These are phyloP conservation scores for Drosophila mauritiana DNA, from an alignment of 1,140 invertebrate genomes.

Conservation along the genomic window DNA sequence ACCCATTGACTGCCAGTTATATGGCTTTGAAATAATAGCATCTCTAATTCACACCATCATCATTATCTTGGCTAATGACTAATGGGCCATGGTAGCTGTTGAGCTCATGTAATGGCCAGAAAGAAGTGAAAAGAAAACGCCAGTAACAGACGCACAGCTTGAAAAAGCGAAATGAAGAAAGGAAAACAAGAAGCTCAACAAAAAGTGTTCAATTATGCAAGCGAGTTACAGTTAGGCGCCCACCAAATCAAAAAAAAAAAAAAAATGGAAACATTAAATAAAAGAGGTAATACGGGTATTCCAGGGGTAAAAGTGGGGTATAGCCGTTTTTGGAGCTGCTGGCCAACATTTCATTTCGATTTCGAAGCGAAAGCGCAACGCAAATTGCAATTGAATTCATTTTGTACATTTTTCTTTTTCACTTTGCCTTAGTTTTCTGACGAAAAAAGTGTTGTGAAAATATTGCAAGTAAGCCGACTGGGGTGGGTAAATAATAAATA, in stretches of 20 bases:
- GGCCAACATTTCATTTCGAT: conserved; percentile 67
- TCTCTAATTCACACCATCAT: conserved; percentile 41
- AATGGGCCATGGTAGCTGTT: conserved; percentile 42
- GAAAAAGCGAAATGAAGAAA: conserved; percentile 40
- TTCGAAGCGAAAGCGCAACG: conserved; percentile 47
- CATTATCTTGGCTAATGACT: conserved; percentile 55
- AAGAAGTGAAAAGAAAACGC: conserved; percentile 23
- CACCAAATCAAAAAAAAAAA: conserved; percentile 1
- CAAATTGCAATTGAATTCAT: conserved; percentile 20
- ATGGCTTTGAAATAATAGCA: conserved; percentile 7
- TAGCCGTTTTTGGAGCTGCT: conserved; percentile 30
- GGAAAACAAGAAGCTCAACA: conserved; percentile 57
- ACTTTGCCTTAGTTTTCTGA: conserved; percentile 13
- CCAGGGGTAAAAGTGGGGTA: not conserved
- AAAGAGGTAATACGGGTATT: conserved; percentile 6
- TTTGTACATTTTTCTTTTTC: not conserved
- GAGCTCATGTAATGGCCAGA: conserved; percentile 69
- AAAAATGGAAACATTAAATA: not conserved
- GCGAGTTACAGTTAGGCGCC: conserved; percentile 32
- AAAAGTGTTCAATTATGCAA: conserved; percentile 57
- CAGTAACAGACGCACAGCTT: conserved; percentile 19
- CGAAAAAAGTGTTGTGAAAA: conserved; percentile 35
- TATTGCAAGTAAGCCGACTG: conserved; percentile 23
- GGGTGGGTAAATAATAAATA: conserved; percentile 43
- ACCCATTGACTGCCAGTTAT: not conserved